A percentile compares a stretch with the other conserved stretches of the same genome.
Evolutionary conservation across 1,140 invertebrate species (phyloP).

Genomic region (Pseudachorutes palmiensis): DNA sequence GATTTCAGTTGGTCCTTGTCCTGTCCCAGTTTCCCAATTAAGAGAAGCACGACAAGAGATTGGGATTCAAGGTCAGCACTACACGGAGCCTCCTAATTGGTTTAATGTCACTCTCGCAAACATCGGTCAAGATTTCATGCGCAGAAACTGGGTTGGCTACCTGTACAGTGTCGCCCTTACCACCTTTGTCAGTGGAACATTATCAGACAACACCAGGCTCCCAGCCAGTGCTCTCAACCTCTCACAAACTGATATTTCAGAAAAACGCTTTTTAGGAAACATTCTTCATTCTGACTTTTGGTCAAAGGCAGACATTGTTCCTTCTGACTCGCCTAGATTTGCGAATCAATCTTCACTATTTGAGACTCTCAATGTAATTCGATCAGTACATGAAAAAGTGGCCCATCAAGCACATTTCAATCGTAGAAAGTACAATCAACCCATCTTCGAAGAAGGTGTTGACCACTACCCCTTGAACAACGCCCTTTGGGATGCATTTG

Average conservation of each 20-base stretch:
- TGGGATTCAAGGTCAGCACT: not conserved
- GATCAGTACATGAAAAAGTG: not conserved
- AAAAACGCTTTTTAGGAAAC: not conserved
- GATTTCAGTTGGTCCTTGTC: not conserved
- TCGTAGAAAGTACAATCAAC: not conserved
- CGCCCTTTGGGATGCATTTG: not conserved
- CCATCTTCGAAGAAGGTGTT: not conserved
- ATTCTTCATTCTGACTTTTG: not conserved
- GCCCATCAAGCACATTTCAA: not conserved
- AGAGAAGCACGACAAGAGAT: not conserved
- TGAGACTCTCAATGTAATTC: not conserved
- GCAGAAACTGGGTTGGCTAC: not conserved
- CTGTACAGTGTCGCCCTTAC: not conserved
- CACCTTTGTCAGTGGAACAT: not conserved
- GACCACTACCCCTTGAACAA: not conserved
- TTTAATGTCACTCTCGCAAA: not conserved
- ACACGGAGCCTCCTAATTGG: not conserved
- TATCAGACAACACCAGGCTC: not conserved
- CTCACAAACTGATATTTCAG: not conserved
- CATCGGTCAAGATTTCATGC: not conserved
- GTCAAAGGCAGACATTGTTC: not conserved
- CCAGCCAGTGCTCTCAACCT: not conserved
- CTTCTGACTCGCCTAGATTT: not conserved
- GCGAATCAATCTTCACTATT: not conserved
- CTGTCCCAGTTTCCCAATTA: not conserved